phyloP scores from a whole-genome alignment of 2,797 vertebrate genomes.

The Malurus splendens region DNA sequence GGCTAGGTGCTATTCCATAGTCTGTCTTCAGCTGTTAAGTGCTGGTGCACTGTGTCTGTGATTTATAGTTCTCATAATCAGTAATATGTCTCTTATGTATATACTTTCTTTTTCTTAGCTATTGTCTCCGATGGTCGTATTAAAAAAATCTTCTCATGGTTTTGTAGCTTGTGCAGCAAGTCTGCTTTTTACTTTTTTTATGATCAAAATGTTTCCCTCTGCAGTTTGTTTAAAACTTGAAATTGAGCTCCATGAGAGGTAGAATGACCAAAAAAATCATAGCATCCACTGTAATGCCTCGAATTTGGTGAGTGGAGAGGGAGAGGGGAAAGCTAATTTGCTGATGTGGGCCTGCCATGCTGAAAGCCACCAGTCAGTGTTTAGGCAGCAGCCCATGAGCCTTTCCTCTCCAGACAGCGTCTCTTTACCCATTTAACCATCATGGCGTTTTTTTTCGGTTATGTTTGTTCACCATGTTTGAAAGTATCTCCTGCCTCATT shows the following conservation, averaged over 20 bases:
- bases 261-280: slow-evolving; percentile 16
- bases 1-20: slow-evolving; percentile 32
- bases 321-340: not conserved
- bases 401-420: not conserved
- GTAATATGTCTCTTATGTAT: slow-evolving; percentile 65
- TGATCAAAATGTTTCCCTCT: slow-evolving; percentile 32
- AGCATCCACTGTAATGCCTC: not conserved
- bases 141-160: slow-evolving; percentile 61
- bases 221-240: slow-evolving; percentile 19
- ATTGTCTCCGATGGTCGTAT: slow-evolving; percentile 62
- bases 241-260: slow-evolving; percentile 25
- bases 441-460: not conserved
- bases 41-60: slow-evolving; percentile 50
- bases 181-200: slow-evolving; percentile 45
- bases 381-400: not conserved
- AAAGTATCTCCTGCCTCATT: not conserved
- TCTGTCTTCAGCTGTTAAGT: slow-evolving; percentile 56
- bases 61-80: slow-evolving; percentile 71
- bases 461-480: not conserved
- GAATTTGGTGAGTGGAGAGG: not conserved
- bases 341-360: not conserved
- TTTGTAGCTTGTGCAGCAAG: slow-evolving; percentile 40
- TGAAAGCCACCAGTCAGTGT: not conserved
- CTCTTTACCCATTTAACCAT: not conserved
- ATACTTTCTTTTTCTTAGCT: slow-evolving; percentile 48